These are phyloP conservation scores for Pithys albifrons DNA, from an alignment of 2,113 vertebrate species.

Conservation along the genomic window DNA sequence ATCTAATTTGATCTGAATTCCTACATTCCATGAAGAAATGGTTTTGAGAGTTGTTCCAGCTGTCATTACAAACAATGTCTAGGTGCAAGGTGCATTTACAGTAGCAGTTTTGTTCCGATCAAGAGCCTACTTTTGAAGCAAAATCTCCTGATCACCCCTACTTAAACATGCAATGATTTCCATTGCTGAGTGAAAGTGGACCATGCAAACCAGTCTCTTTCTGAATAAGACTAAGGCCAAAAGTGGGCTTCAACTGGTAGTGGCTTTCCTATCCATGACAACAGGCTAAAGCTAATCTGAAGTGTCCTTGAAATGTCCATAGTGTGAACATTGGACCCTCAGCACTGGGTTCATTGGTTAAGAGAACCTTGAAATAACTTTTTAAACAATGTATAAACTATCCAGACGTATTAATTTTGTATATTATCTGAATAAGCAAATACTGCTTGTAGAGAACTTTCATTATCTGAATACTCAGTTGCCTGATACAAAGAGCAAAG, in stretches of 20 bases:
- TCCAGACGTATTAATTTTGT: neutral
- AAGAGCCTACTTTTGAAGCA: neutral
- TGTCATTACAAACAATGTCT: neutral
- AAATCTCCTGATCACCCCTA: neutral
- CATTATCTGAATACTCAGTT: neutral
- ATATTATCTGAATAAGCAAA: neutral
- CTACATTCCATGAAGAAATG: neutral
- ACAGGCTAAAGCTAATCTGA: neutral
- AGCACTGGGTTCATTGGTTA: neutral
- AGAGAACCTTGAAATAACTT: neutral
- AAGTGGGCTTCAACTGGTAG: neutral
- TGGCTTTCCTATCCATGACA: neutral
- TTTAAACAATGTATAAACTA: neutral
- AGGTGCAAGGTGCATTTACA: neutral
- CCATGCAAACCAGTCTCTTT: neutral
- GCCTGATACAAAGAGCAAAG: neutral
- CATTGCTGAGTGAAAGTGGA: neutral
- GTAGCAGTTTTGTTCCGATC: neutral
- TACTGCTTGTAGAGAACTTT: neutral
- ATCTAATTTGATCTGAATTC: neutral
- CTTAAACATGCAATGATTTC: neutral
- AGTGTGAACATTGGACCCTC: neutral
- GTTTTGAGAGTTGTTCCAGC: neutral
- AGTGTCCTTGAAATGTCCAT: neutral
- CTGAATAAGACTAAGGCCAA: neutral